Evolutionary conservation across 2,113 vertebrate genomes (phyloP).

Genomic region (Phalacrocorax carbo): DNA sequence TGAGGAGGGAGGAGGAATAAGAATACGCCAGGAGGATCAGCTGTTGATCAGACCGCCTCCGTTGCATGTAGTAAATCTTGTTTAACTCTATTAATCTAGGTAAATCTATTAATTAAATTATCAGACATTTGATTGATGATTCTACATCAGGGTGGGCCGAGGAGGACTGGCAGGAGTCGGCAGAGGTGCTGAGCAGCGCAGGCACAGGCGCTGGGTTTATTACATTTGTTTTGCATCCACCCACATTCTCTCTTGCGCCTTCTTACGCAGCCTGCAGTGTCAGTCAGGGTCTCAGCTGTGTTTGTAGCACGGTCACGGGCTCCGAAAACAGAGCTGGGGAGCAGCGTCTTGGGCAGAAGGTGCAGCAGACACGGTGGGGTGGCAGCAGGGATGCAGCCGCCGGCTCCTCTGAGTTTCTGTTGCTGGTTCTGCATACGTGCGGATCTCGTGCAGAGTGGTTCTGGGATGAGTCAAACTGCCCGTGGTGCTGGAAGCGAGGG

Average conservation of each 20-base stretch:
- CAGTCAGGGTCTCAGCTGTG: rapidly evolving
- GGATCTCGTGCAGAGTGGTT: neutral
- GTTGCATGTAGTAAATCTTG: neutral
- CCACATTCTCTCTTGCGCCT: no score
- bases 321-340: neutral
- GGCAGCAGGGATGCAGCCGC: rapidly evolving
- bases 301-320: neutral
- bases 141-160: neutral
- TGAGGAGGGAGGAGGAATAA: neutral
- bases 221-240: neutral
- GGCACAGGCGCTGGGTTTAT: neutral
- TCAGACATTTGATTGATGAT: no score
- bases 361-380: rapidly evolving
- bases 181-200: neutral
- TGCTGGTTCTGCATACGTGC: rapidly evolving
- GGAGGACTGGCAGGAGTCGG: neutral
- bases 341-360: neutral
- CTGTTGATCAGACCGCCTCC: neutral
- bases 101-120: neutral
- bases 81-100: neutral
- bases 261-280: neutral
- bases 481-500: neutral
- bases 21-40: neutral
- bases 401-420: neutral
- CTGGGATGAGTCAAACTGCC: neutral